Conservation (phyloP, 2,797 vertebrate genomes). For the Aeoliscus strigatus region DNA sequence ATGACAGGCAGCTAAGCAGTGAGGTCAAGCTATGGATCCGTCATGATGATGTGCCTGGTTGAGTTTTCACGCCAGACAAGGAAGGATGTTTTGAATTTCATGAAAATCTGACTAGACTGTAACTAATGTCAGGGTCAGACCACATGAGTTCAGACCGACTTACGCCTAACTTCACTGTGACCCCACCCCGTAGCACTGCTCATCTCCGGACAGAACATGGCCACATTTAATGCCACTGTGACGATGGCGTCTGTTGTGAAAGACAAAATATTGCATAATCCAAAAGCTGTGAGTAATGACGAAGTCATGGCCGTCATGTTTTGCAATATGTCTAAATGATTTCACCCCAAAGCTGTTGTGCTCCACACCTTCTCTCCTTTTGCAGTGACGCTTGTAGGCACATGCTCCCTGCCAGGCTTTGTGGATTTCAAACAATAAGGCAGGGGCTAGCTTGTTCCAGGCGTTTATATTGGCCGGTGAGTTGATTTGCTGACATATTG, state of each 20-base stretch:
- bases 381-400: neutral
- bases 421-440: constrained; percentile 33
- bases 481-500: constrained; percentile 44
- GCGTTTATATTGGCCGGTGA: constrained; percentile 42
- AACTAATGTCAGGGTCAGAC: too few species aligned
- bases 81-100: constrained; percentile 21
- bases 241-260: too few species aligned
- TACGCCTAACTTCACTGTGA: too few species aligned
- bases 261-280: too few species aligned
- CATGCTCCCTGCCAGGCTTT: constrained; percentile 10
- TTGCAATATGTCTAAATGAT: constrained; percentile 32
- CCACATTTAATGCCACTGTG: too few species aligned
- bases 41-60: constrained; percentile 40
- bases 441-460: constrained; percentile 29
- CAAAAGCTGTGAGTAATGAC: neutral
- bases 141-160: too few species aligned
- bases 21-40: constrained; percentile 27
- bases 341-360: constrained; percentile 23
- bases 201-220: too few species aligned
- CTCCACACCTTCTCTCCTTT: constrained; percentile 13
- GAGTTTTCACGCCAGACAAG: constrained; percentile 34
- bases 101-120: too few species aligned
- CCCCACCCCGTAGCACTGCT: too few species aligned
- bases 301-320: constrained; percentile 22
- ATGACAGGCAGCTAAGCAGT: constrained; percentile 20